Conservation (phyloP, 2,797 vertebrate genomes). For the Acropternis orthonyx region DNA sequence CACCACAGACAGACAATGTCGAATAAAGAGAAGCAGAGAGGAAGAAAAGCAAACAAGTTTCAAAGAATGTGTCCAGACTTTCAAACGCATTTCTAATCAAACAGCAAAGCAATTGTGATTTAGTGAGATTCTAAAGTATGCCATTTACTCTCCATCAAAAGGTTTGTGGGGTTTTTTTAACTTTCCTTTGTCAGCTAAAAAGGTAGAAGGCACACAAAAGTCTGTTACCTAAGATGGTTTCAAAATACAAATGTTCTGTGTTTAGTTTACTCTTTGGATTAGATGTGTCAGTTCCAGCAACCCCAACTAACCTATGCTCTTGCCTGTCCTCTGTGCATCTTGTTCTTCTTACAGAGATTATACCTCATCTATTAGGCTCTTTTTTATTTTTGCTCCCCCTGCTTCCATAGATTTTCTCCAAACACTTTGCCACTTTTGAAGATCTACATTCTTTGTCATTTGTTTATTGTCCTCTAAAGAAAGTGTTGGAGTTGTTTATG, state of each 20-base stretch:
- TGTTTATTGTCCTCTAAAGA: constrained; percentile 17
- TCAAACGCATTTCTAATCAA: constrained; percentile 54
- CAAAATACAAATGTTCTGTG: constrained; percentile 39
- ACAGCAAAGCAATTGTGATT: constrained; percentile 53
- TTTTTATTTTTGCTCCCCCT: constrained; percentile 40
- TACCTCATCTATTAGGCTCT: background rate
- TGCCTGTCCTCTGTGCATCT: constrained; percentile 13
- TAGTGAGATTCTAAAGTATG: constrained; percentile 52
- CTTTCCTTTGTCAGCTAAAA: constrained; percentile 52
- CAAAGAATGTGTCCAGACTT: constrained; percentile 55
- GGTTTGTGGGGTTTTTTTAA: background rate
- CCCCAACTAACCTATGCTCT: constrained; percentile 52
- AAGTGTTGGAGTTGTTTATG: background rate
- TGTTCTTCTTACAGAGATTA: constrained; percentile 46
- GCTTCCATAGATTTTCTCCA: constrained; percentile 13
- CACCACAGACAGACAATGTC: constrained; percentile 29
- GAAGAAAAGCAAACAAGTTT: constrained; percentile 54
- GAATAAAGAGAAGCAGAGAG: constrained; percentile 29
- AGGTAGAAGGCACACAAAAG: constrained; percentile 53
- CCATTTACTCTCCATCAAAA: constrained; percentile 61
- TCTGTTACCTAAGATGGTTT: constrained; percentile 58
- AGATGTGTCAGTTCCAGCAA: constrained; percentile 46
- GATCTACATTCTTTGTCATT: background rate
- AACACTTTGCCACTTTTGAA: background rate
- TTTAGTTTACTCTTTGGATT: constrained; percentile 67